These are phyloP conservation scores for Drosophila kanapiae DNA, from an alignment of 1,140 invertebrate species.

Conservation along the genomic window DNA sequence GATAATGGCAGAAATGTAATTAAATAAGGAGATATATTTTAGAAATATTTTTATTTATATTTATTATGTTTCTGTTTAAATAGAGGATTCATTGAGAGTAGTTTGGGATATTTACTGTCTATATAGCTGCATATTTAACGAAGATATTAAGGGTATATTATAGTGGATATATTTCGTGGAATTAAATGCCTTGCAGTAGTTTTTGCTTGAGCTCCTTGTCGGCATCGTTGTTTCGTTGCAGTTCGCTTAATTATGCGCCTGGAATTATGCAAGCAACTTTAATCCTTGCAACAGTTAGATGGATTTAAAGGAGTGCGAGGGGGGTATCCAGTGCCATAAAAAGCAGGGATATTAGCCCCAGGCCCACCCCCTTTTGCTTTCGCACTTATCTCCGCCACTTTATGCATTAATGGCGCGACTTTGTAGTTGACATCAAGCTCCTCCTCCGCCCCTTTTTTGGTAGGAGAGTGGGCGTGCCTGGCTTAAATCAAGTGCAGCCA, in stretches of 20 bases:
- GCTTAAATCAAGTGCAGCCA: constrained; percentile 50
- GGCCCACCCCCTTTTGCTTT: neutral
- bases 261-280: constrained; percentile 76
- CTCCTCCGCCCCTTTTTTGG: constrained; percentile 2
- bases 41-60: neutral
- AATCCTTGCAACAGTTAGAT: constrained; percentile 61
- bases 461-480: constrained; percentile 21
- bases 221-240: constrained; percentile 5
- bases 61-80: neutral
- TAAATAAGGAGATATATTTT: neutral
- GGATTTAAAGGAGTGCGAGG: neutral
- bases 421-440: constrained; percentile 39
- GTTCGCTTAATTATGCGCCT: constrained; percentile 65
- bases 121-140: neutral
- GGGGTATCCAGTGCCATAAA: constrained; percentile 21
- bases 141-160: too few relatives aligned
- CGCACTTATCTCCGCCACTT: constrained; percentile 65
- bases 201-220: neutral
- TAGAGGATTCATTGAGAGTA: too few relatives aligned
- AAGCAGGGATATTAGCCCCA: constrained; percentile 47
- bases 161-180: neutral
- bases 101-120: neutral
- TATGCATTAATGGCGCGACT: constrained; percentile 73
- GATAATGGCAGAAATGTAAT: neutral
- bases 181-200: neutral